These are phyloP conservation scores for Corythornis madagascariensis DNA, from an alignment of 2,113 vertebrate species.

Conservation along the genomic window DNA sequence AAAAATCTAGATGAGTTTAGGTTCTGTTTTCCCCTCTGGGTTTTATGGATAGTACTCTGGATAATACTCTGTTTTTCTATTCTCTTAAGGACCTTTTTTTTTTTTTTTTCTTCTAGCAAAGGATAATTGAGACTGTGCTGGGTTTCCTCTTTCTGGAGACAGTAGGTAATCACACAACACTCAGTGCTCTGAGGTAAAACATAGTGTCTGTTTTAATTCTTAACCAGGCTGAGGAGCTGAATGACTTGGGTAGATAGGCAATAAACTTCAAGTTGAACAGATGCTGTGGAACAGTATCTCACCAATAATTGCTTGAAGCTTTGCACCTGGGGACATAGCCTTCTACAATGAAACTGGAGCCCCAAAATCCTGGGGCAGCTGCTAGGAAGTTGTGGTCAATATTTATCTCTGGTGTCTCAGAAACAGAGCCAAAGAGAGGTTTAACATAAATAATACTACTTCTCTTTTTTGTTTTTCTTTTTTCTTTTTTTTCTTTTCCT, in stretches of 20 bases:
- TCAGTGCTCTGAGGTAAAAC: not conserved
- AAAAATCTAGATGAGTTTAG: not conserved
- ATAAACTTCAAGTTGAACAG: not conserved
- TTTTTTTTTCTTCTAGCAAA: not conserved
- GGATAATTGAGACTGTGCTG: not conserved
- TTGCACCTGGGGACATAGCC: not conserved
- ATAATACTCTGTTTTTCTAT: not conserved
- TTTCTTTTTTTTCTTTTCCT: no score
- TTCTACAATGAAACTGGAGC: not conserved
- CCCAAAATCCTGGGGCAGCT: not conserved
- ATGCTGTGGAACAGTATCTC: not conserved
- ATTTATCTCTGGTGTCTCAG: not conserved
- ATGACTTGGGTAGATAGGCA: not conserved
- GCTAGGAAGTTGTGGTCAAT: not conserved
- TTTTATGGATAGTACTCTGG: not conserved
- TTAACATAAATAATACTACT: not conserved
- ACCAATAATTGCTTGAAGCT: not conserved
- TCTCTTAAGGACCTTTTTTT: not conserved
- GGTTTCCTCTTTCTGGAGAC: not conserved
- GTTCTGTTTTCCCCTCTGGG: not conserved
- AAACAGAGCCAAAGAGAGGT: not conserved
- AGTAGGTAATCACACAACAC: not conserved
- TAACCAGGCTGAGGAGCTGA: not conserved
- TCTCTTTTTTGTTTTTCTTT: no score
- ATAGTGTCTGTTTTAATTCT: not conserved